Percentiles rank a stretch among this genome's conserved stretches.
Conservation (phyloP, 1,140 invertebrate genomes). For the Tetraneura akinire region DNA sequence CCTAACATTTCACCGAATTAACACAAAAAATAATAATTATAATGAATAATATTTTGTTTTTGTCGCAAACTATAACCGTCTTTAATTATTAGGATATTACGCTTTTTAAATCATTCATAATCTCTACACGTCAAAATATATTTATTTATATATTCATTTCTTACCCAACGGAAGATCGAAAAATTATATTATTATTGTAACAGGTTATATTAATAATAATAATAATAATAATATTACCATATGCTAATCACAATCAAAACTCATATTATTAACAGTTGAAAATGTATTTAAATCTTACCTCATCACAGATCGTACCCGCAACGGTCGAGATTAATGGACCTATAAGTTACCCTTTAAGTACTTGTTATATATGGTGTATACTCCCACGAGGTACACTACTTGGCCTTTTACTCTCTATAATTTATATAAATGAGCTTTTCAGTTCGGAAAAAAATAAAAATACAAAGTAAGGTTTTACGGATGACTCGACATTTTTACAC, state of each 20-base stretch:
- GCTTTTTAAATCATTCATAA: no score
- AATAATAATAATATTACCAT: no score
- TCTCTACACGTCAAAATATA: no score
- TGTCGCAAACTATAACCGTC: no score
- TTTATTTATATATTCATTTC: no score
- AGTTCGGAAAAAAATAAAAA: background rate
- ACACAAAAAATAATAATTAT: no score
- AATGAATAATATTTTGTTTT: no score
- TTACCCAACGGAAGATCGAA: no score
- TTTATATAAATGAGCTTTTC: background rate
- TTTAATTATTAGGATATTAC: no score
- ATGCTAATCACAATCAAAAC: background rate
- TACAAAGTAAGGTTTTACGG: background rate
- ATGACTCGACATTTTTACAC: background rate
- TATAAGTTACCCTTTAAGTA: slow-evolving; percentile 16
- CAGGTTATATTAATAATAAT: no score
- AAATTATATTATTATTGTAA: no score
- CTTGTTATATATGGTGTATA: background rate
- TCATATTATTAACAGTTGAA: background rate
- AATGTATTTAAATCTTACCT: slow-evolving; percentile 25
- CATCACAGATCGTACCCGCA: background rate
- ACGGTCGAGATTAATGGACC: background rate
- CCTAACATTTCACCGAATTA: no score
- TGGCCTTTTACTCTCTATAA: background rate
- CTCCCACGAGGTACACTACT: background rate